These are phyloP conservation scores for Dipodomys merriami DNA, from an alignment of 2,113 vertebrate species.

Conservation along the genomic window DNA sequence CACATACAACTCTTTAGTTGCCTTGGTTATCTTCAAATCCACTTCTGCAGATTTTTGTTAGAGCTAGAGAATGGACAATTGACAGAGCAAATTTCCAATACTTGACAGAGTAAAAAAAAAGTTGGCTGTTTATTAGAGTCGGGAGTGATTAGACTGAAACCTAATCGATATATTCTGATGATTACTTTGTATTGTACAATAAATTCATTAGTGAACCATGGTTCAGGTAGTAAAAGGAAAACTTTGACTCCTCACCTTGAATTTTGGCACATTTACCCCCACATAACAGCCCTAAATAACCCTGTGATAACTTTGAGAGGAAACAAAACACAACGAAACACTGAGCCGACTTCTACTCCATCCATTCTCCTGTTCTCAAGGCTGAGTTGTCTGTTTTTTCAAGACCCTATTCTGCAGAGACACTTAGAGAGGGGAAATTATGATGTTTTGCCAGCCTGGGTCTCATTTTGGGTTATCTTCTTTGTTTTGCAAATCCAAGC, in stretches of 20 bases:
- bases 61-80: no score
- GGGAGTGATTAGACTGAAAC: background rate
- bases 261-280: background rate
- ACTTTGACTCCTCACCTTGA: background rate
- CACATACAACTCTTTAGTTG: fast-evolving
- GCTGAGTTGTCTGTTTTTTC: conserved; percentile 31
- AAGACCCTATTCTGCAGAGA: conserved; percentile 65
- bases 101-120: background rate
- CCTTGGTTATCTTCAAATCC: background rate
- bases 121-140: background rate
- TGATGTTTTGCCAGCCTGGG: background rate
- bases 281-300: background rate
- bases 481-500: conserved; percentile 82
- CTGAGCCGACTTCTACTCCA: background rate
- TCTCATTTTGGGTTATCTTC: conserved; percentile 77
- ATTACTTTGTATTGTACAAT: background rate
- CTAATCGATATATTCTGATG: background rate
- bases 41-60: conserved; percentile 9
- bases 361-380: fast-evolving
- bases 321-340: background rate
- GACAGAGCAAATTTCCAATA: no score
- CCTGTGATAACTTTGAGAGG: no score
- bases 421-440: conserved; percentile 50
- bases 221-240: background rate
- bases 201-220: background rate